A percentile compares a stretch with the other conserved stretches of the same genome.
These are phyloP conservation scores for Redunca redunca DNA, from an alignment of 2,113 vertebrate species.

Conservation along the genomic window DNA sequence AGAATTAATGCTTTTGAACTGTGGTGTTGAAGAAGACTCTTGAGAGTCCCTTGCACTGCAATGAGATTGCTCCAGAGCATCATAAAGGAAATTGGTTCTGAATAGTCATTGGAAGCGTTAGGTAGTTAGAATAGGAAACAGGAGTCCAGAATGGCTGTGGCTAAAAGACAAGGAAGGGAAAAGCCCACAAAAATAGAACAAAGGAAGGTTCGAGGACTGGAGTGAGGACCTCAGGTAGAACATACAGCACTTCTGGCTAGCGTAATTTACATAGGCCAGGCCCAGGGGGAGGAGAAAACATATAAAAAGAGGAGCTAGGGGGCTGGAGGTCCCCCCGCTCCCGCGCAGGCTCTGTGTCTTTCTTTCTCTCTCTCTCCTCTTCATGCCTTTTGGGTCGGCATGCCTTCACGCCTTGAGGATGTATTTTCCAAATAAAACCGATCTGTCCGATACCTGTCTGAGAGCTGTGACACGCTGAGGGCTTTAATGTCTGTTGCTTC, in stretches of 20 bases:
- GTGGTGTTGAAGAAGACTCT: background rate
- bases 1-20: background rate
- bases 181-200: background rate
- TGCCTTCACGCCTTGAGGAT: background rate
- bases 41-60: background rate
- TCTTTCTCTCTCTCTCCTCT: background rate
- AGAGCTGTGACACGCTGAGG: background rate
- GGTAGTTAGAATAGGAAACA: background rate
- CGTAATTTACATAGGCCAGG: background rate
- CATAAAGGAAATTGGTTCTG: background rate
- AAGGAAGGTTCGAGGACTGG: background rate
- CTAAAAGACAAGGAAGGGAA: background rate
- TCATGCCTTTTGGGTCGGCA: background rate
- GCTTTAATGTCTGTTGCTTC: accelerated
- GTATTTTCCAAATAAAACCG: background rate
- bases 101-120: background rate
- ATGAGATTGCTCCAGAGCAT: background rate
- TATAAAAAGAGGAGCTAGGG: background rate
- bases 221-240: background rate
- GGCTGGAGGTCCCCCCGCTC: background rate
- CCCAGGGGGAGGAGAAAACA: background rate
- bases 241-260: background rate
- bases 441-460: accelerated
- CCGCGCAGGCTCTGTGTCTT: accelerated
- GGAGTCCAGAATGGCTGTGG: background rate